These are phyloP conservation scores for Caenorhabditis afra DNA, from an alignment of 2,888 invertebrate species.

Conservation along the genomic window DNA sequence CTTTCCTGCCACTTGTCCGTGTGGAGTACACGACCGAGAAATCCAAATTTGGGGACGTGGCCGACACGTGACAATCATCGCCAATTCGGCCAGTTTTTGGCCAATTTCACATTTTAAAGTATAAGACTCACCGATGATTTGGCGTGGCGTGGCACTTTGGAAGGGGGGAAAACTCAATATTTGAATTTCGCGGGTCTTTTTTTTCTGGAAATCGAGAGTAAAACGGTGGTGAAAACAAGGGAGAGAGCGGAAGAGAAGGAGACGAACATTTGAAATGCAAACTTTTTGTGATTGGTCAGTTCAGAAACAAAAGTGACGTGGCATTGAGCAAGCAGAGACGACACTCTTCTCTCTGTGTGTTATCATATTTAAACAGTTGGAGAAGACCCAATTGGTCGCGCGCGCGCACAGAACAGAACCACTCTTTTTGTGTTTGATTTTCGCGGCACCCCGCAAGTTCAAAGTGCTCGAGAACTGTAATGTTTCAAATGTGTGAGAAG, in stretches of 20 bases:
- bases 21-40: constrained; percentile 33
- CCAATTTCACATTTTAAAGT: constrained; percentile 4
- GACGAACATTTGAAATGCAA: constrained; percentile 38
- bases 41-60: neutral
- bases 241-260: neutral
- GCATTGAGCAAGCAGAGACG: no score
- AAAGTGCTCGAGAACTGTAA: constrained; percentile 50
- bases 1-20: no score
- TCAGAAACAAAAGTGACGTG: no score
- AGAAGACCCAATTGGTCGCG: neutral
- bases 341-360: no score
- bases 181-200: neutral
- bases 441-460: constrained; percentile 12
- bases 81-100: constrained; percentile 1
- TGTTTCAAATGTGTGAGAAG: constrained; percentile 23
- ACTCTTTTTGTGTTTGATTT: constrained; percentile 13
- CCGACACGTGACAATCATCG: neutral
- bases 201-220: constrained; percentile 17
- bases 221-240: neutral
- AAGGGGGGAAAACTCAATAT: constrained; percentile 10
- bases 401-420: constrained; percentile 48
- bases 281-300: constrained; percentile 22
- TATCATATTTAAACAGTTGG: constrained; percentile 49
- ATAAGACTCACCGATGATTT: constrained; percentile 16
- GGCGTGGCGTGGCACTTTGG: neutral